A percentile compares a stretch with the other conserved stretches of the same genome.
Evolutionary conservation across 1,140 invertebrate genomes (phyloP).

Genomic region (Acromyrmex heyeri): DNA sequence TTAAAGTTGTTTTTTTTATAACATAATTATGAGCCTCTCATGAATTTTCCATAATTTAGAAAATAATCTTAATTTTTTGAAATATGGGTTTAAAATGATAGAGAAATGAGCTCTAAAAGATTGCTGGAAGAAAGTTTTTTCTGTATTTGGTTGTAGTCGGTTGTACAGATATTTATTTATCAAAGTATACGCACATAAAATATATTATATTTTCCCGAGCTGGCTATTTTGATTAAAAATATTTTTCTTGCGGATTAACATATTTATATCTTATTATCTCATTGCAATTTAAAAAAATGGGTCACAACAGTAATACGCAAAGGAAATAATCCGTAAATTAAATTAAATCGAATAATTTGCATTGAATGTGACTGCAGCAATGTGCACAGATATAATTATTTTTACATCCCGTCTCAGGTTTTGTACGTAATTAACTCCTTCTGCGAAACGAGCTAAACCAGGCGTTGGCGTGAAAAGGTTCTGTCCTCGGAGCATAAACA

Average conservation of each 20-base stretch:
- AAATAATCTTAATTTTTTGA: background rate
- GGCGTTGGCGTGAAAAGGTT: conserved; percentile 35
- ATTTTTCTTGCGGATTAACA: background rate
- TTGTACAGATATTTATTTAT: background rate
- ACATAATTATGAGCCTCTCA: background rate
- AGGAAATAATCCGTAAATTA: conserved; percentile 13
- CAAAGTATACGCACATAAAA: background rate
- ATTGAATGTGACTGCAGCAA: conserved; percentile 35
- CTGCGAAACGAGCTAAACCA: conserved; percentile 37
- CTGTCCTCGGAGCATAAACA: conserved; percentile 49
- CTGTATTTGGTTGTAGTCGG: too few relatives aligned
- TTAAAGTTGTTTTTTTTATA: background rate
- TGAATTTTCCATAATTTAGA: background rate
- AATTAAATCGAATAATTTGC: conserved; percentile 45
- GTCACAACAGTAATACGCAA: background rate
- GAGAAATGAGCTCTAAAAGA: background rate
- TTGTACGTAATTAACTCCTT: conserved; percentile 51
- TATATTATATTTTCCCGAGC: background rate
- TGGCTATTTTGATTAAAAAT: background rate
- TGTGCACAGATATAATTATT: conserved; percentile 40
- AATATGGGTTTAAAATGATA: conserved; percentile 7
- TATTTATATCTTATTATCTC: conserved; percentile 4
- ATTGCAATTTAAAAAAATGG: background rate
- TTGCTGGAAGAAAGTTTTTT: background rate
- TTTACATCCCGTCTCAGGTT: conserved; percentile 17